A percentile compares a stretch with the other conserved stretches of the same genome.
Conservation (phyloP, 2,113 vertebrate species). For the Odocoileus virginianus region DNA sequence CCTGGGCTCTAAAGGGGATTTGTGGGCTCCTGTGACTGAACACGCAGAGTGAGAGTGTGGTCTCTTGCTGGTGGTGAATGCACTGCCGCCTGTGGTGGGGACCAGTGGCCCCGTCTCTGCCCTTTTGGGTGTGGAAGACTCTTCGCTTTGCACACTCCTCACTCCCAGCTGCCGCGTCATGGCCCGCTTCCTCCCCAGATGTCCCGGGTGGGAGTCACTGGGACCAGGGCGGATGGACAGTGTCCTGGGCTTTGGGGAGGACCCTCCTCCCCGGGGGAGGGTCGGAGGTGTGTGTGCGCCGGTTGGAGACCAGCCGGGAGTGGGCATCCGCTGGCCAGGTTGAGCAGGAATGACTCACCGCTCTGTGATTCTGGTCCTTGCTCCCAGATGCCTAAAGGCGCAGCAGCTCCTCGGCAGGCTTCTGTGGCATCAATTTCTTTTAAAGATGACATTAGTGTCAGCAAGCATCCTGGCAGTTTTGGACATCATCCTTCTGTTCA, state of each 20-base stretch:
- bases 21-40: background rate
- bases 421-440: background rate
- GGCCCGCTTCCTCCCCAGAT: no score
- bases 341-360: fast-evolving
- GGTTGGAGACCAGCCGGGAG: background rate
- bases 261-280: background rate
- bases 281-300: no score
- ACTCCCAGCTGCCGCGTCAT: fast-evolving
- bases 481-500: background rate
- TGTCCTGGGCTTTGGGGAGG: background rate
- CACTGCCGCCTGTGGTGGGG: fast-evolving
- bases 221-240: background rate
- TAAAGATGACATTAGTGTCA: background rate
- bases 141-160: background rate
- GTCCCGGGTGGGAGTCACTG: background rate
- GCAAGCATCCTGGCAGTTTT: background rate
- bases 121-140: background rate
- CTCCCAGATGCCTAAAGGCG: fast-evolving
- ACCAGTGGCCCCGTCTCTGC: background rate
- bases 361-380: fast-evolving
- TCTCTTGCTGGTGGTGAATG: no score
- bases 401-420: fast-evolving
- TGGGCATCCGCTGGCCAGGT: background rate
- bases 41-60: background rate
- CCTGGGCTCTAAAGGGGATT: background rate